Evolutionary conservation across 1,140 invertebrate genomes (phyloP).

Genomic region (Lepidurus apus): DNA sequence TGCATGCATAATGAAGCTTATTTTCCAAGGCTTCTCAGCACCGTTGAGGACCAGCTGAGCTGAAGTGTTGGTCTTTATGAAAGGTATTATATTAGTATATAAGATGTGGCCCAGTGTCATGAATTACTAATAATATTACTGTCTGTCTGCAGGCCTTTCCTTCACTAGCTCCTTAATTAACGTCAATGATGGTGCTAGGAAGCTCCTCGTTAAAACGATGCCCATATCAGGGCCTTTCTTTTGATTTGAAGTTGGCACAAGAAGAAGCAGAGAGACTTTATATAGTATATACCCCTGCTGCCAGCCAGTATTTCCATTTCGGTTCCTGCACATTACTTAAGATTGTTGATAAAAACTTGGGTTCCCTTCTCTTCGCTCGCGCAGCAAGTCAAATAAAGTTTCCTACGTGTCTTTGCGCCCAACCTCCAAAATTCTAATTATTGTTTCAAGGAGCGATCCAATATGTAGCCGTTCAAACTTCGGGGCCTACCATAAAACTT

Average conservation of each 20-base stretch:
- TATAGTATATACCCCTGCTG: not conserved
- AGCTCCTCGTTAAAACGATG: constrained; percentile 10
- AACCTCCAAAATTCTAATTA: not conserved
- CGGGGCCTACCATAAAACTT: too few relatives aligned
- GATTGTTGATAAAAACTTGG: not conserved
- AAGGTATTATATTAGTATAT: not conserved
- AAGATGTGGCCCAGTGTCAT: not conserved
- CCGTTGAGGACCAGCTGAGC: not conserved
- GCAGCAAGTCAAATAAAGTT: constrained; percentile 5
- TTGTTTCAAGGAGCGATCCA: constrained; percentile 12
- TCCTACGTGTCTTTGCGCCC: not conserved
- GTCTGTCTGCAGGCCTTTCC: not conserved
- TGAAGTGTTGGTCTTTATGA: not conserved
- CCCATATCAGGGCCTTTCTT: not conserved
- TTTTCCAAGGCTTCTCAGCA: not conserved
- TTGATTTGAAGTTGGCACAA: constrained; percentile 10
- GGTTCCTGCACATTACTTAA: not conserved
- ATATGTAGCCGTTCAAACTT: not conserved
- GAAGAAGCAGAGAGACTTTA: not conserved
- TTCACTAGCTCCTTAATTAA: constrained; percentile 13
- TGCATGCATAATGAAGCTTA: constrained; percentile 12
- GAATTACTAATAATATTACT: constrained; percentile 2
- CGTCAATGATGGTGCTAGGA: not conserved
- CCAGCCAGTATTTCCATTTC: too few relatives aligned
- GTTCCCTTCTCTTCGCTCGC: not conserved